Percentiles rank a stretch among this genome's conserved stretches.
phyloP scores from a whole-genome alignment of 2,797 vertebrate genomes.

The Sciurus vulgaris region DNA sequence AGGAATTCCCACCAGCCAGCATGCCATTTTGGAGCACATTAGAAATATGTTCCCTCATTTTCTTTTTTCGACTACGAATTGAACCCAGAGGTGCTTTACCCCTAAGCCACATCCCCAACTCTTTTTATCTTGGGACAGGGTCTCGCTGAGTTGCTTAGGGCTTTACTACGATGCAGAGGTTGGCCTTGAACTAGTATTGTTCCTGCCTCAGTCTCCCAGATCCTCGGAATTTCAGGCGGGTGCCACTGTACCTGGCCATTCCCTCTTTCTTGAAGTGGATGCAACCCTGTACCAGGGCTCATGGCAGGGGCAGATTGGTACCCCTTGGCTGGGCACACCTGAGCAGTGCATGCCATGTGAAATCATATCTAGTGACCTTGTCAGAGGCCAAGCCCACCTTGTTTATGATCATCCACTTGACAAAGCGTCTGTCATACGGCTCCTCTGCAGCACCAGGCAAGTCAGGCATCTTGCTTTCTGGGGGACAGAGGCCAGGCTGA shows the following conservation, averaged over 20 bases:
- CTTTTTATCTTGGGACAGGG: no score
- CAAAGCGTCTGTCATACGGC: slow-evolving; percentile 92
- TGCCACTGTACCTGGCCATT: no score
- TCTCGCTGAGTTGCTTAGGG: no score
- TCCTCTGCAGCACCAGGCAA: slow-evolving; percentile 84
- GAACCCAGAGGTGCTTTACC: no score
- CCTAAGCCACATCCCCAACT: no score
- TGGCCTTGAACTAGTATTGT: no score
- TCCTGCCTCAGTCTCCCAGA: no score
- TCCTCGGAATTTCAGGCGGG: no score
- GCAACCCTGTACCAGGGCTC: no score
- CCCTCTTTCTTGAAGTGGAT: neutral
- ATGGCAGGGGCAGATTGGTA: neutral
- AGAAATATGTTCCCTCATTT: neutral
- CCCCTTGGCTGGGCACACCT: neutral
- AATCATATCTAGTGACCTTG: rapidly evolving
- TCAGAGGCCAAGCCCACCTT: slow-evolving; percentile 89
- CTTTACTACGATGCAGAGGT: no score
- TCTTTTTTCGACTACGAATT: no score
- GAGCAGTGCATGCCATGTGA: neutral
- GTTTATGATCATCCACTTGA: slow-evolving; percentile 95
- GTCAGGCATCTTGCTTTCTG: slow-evolving; percentile 90
- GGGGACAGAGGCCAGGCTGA: slow-evolving; percentile 57
- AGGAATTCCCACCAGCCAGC: neutral
- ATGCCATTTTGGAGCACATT: neutral